A percentile compares a stretch with the other conserved stretches of the same genome.
phyloP scores from a whole-genome alignment of 2,797 vertebrate genomes.

The Epinephelus malabaricus region DNA sequence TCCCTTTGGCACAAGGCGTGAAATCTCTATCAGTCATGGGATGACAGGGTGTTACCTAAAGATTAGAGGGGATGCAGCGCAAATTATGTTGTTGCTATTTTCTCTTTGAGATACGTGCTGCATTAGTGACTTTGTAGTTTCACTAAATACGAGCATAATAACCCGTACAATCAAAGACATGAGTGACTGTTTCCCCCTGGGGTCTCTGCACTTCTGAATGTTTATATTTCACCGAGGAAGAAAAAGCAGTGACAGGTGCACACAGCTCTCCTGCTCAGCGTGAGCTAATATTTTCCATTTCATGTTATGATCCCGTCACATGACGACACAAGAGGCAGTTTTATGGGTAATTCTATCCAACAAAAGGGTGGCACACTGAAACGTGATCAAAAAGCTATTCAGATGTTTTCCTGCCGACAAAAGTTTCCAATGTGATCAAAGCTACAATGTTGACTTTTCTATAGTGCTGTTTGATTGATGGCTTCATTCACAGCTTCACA shows the following conservation, averaged over 20 bases:
- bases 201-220: not conserved
- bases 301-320: not conserved
- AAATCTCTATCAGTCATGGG: conserved; percentile 49
- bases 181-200: conserved; percentile 9
- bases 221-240: conserved; percentile 20
- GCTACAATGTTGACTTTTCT: conserved; percentile 33
- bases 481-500: conserved; percentile 38
- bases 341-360: not conserved
- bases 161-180: not conserved
- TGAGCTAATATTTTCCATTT: conserved; percentile 59
- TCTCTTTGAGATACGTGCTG: not conserved
- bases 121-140: conserved; percentile 40
- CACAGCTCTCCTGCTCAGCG: not conserved
- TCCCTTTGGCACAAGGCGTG: conserved; percentile 54
- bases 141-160: conserved; percentile 27
- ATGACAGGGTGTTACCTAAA: conserved; percentile 57
- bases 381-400: conserved; percentile 35
- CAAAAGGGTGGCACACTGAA: not conserved
- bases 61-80: conserved; percentile 51
- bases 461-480: not conserved
- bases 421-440: conserved; percentile 42
- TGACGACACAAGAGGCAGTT: conserved; percentile 20
- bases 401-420: conserved; percentile 25
- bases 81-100: conserved; percentile 42
- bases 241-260: conserved; percentile 46